These are phyloP conservation scores for Phrynocephalus versicolor DNA, from an alignment of 2,113 vertebrate species.

Conservation along the genomic window DNA sequence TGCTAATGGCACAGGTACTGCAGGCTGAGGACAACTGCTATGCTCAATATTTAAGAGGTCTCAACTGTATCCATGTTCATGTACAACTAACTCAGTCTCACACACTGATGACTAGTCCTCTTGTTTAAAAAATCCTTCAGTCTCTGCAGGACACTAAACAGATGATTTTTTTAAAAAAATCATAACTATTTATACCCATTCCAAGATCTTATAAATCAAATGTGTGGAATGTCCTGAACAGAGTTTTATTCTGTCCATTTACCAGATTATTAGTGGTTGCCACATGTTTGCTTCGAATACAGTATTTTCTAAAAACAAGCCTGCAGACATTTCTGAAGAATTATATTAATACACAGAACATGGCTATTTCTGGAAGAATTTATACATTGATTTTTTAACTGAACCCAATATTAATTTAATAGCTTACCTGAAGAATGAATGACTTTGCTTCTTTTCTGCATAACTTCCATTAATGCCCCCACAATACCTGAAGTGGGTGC, in stretches of 20 bases:
- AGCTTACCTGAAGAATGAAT: constrained; percentile 96
- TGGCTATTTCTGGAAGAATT: neutral
- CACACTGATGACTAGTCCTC: neutral
- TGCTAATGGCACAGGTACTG: too few species aligned
- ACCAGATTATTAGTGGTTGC: neutral
- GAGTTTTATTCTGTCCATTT: neutral
- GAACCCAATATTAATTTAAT: constrained; percentile 8
- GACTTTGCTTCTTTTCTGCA: constrained; percentile 99
- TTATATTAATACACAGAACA: neutral
- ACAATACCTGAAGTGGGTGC: constrained; percentile 90
- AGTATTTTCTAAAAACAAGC: neutral
- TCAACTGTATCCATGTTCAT: neutral
- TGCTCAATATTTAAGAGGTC: neutral
- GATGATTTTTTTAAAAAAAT: neutral
- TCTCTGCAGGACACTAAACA: neutral
- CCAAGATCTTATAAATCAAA: neutral
- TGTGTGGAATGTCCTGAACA: neutral
- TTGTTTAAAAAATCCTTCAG: neutral
- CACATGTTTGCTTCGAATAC: neutral
- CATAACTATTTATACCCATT: neutral
- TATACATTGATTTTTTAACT: neutral
- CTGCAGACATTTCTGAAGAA: neutral
- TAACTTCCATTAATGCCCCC: constrained; percentile 96
- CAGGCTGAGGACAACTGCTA: too few species aligned
- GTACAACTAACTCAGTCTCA: neutral